phyloP scores from a whole-genome alignment of 2,888 invertebrate species.

The Troglohyphantes excavatus region DNA sequence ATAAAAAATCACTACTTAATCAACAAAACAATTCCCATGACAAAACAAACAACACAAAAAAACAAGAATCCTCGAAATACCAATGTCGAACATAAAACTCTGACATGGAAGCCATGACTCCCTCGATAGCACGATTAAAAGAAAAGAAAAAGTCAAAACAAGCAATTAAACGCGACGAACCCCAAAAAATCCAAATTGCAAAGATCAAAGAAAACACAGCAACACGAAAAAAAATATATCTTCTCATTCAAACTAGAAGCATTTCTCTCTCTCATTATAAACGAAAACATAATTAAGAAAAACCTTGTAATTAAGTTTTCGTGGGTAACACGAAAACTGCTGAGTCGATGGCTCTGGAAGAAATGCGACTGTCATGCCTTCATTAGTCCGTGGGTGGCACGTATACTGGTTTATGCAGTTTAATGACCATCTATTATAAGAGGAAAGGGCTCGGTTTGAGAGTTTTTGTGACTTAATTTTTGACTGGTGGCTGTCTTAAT shows the following conservation, averaged over 20 bases:
- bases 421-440: conserved; percentile 27
- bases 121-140: too few relatives aligned
- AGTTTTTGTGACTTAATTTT: conserved; percentile 22
- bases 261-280: conserved; percentile 15
- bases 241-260: conserved; percentile 24
- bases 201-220: not conserved
- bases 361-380: not conserved
- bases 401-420: not conserved
- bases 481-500: not conserved
- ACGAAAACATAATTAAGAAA: conserved; percentile 10
- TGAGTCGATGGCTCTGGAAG: not conserved
- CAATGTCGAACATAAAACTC: too few relatives aligned
- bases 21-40: too few relatives aligned
- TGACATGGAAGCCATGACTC: too few relatives aligned
- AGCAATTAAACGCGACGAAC: conserved; percentile 38
- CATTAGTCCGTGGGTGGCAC: conserved; percentile 31
- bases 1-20: too few relatives aligned
- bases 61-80: too few relatives aligned
- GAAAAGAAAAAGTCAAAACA: not conserved
- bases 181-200: conserved; percentile 6
- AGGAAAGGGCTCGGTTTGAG: not conserved
- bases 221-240: not conserved
- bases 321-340: conserved; percentile 1
- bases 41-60: too few relatives aligned
- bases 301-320: conserved; percentile 48